Conservation (phyloP, 2,888 invertebrate species). For the Pristionchus maxplancki region DNA sequence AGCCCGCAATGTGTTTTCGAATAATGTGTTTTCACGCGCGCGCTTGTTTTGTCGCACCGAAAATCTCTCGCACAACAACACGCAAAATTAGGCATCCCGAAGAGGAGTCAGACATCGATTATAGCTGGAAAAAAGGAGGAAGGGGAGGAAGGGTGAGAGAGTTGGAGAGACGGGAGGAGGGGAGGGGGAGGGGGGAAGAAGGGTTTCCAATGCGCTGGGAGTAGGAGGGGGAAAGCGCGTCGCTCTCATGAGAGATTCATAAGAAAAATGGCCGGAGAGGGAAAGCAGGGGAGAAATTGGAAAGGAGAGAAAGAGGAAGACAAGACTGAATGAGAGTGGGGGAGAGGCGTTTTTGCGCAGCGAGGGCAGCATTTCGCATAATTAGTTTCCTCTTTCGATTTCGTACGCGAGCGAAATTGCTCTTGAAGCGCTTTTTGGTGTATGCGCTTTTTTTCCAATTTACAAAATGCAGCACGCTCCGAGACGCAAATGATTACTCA, state of each 20-base stretch:
- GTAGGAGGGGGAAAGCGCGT: neutral
- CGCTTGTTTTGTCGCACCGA: neutral
- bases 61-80: neutral
- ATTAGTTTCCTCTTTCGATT: constrained; percentile 23
- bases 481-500: too few relatives aligned
- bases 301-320: neutral
- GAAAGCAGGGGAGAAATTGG: constrained; percentile 3
- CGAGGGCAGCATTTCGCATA: neutral
- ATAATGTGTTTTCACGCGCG: neutral
- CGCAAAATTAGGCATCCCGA: neutral
- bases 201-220: neutral
- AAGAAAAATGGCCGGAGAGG: neutral
- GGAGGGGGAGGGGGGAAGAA: neutral
- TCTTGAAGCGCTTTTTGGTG: neutral
- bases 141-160: neutral
- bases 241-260: constrained; percentile 30
- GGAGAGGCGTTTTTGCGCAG: neutral
- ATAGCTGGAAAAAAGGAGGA: neutral
- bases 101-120: constrained; percentile 27
- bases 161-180: neutral
- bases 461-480: neutral
- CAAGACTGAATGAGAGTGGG: neutral
- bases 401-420: neutral
- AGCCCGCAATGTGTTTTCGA: neutral
- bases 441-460: neutral